Base-by-base conservation (phyloP, 2,113 vertebrate species). In the Amazona guildingii region DNA sequence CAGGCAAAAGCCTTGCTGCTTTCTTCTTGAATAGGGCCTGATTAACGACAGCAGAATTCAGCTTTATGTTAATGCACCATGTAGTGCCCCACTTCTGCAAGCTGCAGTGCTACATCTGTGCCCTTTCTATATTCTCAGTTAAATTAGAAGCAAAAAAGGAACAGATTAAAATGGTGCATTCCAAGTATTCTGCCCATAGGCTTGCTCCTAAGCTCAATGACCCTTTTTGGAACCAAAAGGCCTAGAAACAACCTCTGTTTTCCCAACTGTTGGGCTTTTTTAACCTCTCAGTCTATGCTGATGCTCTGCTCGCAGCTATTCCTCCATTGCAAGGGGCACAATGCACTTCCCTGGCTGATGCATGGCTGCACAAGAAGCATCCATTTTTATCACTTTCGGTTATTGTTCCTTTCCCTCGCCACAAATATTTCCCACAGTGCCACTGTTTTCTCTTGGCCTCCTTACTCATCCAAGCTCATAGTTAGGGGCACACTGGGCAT, bases 321-420 rank as follows among this genome's bases (percentile, higher is more conserved):
- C 57, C 91, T 75, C 19, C 62, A 8, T 66, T 24, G 49, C 77
- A 46, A 2, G 3, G 77, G 91, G 49, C 95, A 91, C 95, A 78
- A 67, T 62, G 69, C 2, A 2, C 77, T 90, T 67, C 85, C 69
- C 72, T 12, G 67, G 41, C 73, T 3, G 0, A 25, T 62, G 85
- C 3, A 1, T 27, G 84, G 49, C 17, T 86, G 79, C 6, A 2
- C 16, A 1, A 66, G 78, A 96, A 89, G 91, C 67, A 80, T 63
- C 88, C 92, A 59, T 87, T 96, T 94, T 91, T 96, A 94, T 95
- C 83, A 89, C 96, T 96, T 93, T 92, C 43, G 8, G 17, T 95
- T 94, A 92, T 92, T 96, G 91, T 95, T 85, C 77, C 66, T 49
- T 89, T 84, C 74, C 82, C 86, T 82, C 4, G 0, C 95, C 86